A percentile compares a stretch with the other conserved stretches of the same genome.
phyloP scores from a whole-genome alignment of 2,113 vertebrate genomes.

The Serranochromis macrocephalus region DNA sequence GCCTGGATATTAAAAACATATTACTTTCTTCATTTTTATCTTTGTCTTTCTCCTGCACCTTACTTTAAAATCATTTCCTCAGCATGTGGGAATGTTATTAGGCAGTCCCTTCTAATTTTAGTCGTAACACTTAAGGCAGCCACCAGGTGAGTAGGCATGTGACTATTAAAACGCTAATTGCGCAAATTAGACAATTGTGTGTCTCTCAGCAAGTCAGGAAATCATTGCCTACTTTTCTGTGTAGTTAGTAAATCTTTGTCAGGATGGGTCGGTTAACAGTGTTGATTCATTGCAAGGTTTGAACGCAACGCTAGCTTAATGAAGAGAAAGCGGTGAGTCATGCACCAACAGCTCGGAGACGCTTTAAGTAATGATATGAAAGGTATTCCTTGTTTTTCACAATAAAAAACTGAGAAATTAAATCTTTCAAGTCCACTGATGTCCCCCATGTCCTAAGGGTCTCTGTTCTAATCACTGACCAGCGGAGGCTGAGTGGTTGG shows the following conservation, averaged over 20 bases:
- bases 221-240: slow-evolving; percentile 36
- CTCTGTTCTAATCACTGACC: slow-evolving; percentile 52
- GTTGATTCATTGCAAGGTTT: slow-evolving; percentile 25
- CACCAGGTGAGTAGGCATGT: slow-evolving; percentile 4
- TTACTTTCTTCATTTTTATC: not conserved
- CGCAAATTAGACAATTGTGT: slow-evolving; percentile 46
- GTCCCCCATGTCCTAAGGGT: slow-evolving; percentile 3
- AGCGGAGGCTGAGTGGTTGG: slow-evolving; percentile 32
- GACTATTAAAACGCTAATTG: slow-evolving; percentile 50
- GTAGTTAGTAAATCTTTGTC: slow-evolving; percentile 28
- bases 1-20: not conserved
- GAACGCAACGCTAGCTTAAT: not conserved
- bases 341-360: not conserved
- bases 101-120: not conserved
- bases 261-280: slow-evolving; percentile 18
- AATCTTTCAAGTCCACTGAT: not conserved
- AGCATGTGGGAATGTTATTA: not conserved
- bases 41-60: not conserved
- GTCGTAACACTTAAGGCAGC: not conserved
- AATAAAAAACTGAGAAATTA: not conserved
- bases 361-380: not conserved
- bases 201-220: slow-evolving; percentile 42
- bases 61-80: not conserved
- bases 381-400: not conserved
- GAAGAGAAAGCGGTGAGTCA: slow-evolving; percentile 1